A percentile compares a stretch with the other conserved stretches of the same genome.
Conservation (phyloP, 1,140 invertebrate species). For the Lasioglossum albipes region DNA sequence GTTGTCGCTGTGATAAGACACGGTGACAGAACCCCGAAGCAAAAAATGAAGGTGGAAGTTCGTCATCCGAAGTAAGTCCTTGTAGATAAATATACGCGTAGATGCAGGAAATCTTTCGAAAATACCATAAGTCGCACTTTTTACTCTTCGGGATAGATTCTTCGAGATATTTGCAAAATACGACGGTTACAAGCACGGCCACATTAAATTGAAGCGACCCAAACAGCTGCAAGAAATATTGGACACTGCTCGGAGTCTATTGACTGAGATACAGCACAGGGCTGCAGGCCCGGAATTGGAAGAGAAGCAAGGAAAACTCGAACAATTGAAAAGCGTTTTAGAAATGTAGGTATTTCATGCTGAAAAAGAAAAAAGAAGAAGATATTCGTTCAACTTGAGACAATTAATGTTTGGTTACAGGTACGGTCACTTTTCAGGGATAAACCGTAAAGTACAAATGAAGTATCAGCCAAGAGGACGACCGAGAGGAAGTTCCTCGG, state of each 20-base stretch:
- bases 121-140: not conserved
- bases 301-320: conserved; percentile 97
- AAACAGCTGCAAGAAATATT: conserved; percentile 98
- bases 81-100: not conserved
- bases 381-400: too few species aligned
- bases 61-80: conserved; percentile 90
- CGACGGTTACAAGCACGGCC: conserved; percentile 95
- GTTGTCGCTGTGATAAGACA: conserved; percentile 99
- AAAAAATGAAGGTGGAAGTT: conserved; percentile 99
- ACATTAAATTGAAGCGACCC: conserved; percentile 98
- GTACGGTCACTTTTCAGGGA: conserved; percentile 99
- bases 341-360: conserved; percentile 93
- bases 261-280: conserved; percentile 92
- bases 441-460: conserved; percentile 99
- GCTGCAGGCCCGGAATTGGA: conserved; percentile 95
- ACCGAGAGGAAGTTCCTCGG: conserved; percentile 94
- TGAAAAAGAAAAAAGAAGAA: too few species aligned
- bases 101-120: not conserved
- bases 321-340: conserved; percentile 98
- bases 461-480: conserved; percentile 98
- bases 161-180: conserved; percentile 99
- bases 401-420: conserved; percentile 78
- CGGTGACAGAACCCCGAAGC: conserved; percentile 99
- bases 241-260: conserved; percentile 93
- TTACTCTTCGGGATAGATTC: conserved; percentile 84